Conservation (phyloP, 35 echinoderm and acorn worm genomes). For the Strongylocentrotus purpuratus region DNA sequence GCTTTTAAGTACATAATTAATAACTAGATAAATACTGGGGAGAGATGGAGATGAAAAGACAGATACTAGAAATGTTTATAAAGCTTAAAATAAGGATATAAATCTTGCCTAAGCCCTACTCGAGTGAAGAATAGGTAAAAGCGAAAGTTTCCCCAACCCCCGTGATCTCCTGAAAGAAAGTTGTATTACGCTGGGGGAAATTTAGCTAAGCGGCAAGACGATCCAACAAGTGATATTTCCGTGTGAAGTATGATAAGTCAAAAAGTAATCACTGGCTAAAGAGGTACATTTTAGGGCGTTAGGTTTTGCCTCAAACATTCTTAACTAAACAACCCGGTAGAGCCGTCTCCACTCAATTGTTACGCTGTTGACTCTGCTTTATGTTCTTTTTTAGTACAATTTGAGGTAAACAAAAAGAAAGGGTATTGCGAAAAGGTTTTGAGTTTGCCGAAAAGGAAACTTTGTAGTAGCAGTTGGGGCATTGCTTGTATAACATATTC, state of each 20-base stretch:
- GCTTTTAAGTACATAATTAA: not conserved
- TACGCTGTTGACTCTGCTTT: not conserved
- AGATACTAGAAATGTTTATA: not conserved
- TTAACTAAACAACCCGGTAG: not conserved
- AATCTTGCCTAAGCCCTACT: not conserved
- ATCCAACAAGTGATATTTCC: not conserved
- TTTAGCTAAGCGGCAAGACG: not conserved
- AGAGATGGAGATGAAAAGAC: not conserved
- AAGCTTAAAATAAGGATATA: not conserved
- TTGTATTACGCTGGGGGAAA: not conserved
- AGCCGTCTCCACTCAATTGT: not conserved
- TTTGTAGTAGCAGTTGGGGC: not conserved
- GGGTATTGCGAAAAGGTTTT: not conserved
- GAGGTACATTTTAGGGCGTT: slow-evolving; percentile 19
- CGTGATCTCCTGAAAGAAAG: not conserved
- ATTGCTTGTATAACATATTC: not conserved
- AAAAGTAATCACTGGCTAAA: slow-evolving; percentile 15
- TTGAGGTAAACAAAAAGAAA: slow-evolving; percentile 19
- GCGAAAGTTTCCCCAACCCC: not conserved
- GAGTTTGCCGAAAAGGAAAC: slow-evolving; percentile 8
- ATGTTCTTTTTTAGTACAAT: not conserved
- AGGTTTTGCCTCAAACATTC: slow-evolving; percentile 29
- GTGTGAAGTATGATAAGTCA: slow-evolving; percentile 35
- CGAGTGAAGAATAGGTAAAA: not conserved
- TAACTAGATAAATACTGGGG: not conserved